Evolutionary conservation across 2,113 vertebrate genomes (phyloP).

Genomic region (Catagonus wagneri): DNA sequence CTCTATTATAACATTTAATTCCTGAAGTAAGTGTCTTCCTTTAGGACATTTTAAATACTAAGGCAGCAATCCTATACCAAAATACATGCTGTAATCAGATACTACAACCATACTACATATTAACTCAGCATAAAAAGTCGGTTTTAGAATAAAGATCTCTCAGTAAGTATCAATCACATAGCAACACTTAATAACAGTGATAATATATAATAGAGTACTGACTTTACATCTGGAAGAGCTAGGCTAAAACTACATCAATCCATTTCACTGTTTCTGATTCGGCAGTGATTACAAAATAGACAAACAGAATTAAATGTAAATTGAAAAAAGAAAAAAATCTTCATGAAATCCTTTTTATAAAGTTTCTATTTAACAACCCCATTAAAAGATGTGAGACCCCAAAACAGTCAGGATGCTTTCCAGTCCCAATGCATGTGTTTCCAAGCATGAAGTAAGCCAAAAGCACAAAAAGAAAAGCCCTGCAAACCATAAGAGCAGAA

Average conservation of each 20-base stretch:
- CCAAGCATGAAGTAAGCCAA: constrained; percentile 88
- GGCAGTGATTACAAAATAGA: constrained; percentile 73
- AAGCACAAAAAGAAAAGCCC: constrained; percentile 87
- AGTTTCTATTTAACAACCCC: constrained; percentile 81
- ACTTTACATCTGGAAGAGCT: constrained; percentile 59
- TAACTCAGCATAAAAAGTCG: constrained; percentile 69
- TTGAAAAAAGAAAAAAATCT: constrained; percentile 71
- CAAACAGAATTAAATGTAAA: constrained; percentile 77
- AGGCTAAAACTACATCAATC: constrained; percentile 59
- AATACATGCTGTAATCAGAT: constrained; percentile 74
- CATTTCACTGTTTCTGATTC: constrained; percentile 74
- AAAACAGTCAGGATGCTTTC: constrained; percentile 81
- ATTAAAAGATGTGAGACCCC: constrained; percentile 79
- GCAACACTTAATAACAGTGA: constrained; percentile 72
- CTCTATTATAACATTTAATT: constrained; percentile 74
- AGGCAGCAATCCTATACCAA: constrained; percentile 65
- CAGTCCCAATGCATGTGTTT: constrained; percentile 82
- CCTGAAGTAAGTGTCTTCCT: constrained; percentile 75
- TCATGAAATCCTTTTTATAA: constrained; percentile 79
- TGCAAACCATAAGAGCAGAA: constrained; percentile 88
- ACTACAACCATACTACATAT: constrained; percentile 52
- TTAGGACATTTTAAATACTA: constrained; percentile 78
- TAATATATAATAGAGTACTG: constrained; percentile 61
- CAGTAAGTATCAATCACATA: constrained; percentile 64
- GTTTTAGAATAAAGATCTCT: constrained; percentile 75